phyloP scores from a whole-genome alignment of 2,888 invertebrate genomes.

The Brassicogethes aeneus region DNA sequence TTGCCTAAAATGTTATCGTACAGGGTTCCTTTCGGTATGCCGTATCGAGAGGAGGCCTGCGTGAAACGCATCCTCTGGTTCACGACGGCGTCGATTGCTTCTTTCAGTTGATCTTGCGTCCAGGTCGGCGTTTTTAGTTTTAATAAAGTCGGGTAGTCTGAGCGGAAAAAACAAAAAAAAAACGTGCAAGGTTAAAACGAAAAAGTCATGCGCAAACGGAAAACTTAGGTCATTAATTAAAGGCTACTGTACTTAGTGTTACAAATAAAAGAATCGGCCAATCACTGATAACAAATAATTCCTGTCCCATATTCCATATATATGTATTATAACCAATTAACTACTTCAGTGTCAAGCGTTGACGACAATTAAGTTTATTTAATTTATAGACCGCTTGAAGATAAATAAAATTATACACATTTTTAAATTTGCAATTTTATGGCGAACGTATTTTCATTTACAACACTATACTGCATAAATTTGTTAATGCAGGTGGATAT shows the following conservation, averaged over 20 bases:
- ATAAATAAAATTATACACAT: too few species aligned
- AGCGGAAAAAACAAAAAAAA: conserved; percentile 26
- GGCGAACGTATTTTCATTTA: too few species aligned
- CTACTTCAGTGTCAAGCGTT: too few species aligned
- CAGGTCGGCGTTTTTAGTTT: conserved; percentile 68
- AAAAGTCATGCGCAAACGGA: conserved; percentile 11
- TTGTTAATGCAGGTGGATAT: too few species aligned
- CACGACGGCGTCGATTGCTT: conserved; percentile 67
- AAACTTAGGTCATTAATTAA: background rate
- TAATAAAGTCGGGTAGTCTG: conserved; percentile 54
- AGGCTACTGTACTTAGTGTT: background rate
- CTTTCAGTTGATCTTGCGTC: conserved; percentile 64
- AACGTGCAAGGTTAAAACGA: conserved; percentile 15
- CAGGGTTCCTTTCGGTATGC: conserved; percentile 67
- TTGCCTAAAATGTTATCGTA: conserved; percentile 73
- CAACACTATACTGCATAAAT: too few species aligned
- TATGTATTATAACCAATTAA: too few species aligned
- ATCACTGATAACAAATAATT: too few species aligned
- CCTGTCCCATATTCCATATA: too few species aligned
- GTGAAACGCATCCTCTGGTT: conserved; percentile 70
- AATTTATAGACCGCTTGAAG: too few species aligned
- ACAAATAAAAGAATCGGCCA: too few species aligned
- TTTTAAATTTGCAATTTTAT: too few species aligned
- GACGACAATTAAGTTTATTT: too few species aligned
- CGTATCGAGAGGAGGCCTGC: conserved; percentile 60